A percentile compares a stretch with the other conserved stretches of the same genome.
These are phyloP conservation scores for Odontomyia ornata DNA, from an alignment of 2,888 invertebrate genomes.

Conservation along the genomic window DNA sequence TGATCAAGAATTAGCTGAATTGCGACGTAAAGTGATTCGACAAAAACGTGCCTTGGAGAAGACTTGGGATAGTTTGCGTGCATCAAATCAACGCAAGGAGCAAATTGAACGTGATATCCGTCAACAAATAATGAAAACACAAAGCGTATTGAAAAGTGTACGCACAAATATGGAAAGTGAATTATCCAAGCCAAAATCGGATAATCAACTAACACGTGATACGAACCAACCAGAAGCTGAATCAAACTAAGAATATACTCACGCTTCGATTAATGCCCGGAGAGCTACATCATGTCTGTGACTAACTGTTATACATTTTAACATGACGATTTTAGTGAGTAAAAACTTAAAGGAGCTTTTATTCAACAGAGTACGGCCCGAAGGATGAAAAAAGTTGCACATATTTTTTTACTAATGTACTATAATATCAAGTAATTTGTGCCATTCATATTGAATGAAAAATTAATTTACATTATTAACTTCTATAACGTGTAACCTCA, in stretches of 20 bases:
- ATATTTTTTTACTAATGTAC: constrained; percentile 33
- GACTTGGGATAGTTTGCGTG: constrained; percentile 77
- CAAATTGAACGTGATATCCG: constrained; percentile 86
- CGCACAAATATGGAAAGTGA: constrained; percentile 75
- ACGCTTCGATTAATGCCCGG: too few relatives aligned
- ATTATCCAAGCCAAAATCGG: constrained; percentile 48
- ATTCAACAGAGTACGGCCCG: not conserved
- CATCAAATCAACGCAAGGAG: constrained; percentile 81
- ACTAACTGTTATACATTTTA: too few relatives aligned
- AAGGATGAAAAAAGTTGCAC: constrained; percentile 7
- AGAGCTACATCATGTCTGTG: too few relatives aligned
- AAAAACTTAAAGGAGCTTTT: not conserved
- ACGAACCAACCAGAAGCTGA: not conserved
- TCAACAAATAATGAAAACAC: constrained; percentile 81
- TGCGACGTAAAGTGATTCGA: constrained; percentile 75
- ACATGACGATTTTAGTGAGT: not conserved
- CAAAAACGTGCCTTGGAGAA: constrained; percentile 80
- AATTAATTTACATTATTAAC: constrained; percentile 42
- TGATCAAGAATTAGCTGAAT: constrained; percentile 74
- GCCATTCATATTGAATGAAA: constrained; percentile 50
- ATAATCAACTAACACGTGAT: constrained; percentile 19
- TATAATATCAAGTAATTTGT: constrained; percentile 28
- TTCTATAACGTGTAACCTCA: constrained; percentile 12
- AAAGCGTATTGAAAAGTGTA: constrained; percentile 78
- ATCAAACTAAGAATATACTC: constrained; percentile 11